These are phyloP conservation scores for Enteromius trimaculatus DNA, from an alignment of 2,797 vertebrate species.

Conservation along the genomic window DNA sequence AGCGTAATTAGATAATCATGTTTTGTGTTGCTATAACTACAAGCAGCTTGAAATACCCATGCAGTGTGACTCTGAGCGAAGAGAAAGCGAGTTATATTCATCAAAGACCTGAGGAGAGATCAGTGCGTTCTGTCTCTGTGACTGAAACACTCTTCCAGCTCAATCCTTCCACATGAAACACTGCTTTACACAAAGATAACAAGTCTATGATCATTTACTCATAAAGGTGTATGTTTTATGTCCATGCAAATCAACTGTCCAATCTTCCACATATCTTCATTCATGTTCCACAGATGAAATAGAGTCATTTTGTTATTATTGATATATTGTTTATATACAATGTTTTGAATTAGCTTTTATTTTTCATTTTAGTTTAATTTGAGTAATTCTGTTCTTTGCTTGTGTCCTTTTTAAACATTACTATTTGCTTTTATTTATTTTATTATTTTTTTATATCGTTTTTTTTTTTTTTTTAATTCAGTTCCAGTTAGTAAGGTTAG, in stretches of 20 bases:
- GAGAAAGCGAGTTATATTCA: too few species aligned
- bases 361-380: neutral
- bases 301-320: too few species aligned
- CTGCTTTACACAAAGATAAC: neutral
- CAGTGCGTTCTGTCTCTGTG: neutral
- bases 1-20: conserved; percentile 57
- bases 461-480: too few species aligned
- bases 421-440: too few species aligned
- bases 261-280: neutral
- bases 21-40: conserved; percentile 65
- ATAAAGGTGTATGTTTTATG: neutral
- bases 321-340: too few species aligned
- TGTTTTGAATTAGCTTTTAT: neutral
- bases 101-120: neutral
- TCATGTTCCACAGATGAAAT: neutral
- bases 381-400: neutral
- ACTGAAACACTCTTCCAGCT: neutral
- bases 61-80: conserved; percentile 10
- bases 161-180: neutral
- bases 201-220: neutral
- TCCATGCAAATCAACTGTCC: neutral
- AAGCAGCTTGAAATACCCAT: conserved; percentile 58
- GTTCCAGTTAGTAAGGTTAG: neutral
- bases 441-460: too few species aligned
- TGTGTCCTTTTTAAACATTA: neutral